Conservation (phyloP, 1,140 invertebrate genomes). For the Bombus sylvicola region DNA sequence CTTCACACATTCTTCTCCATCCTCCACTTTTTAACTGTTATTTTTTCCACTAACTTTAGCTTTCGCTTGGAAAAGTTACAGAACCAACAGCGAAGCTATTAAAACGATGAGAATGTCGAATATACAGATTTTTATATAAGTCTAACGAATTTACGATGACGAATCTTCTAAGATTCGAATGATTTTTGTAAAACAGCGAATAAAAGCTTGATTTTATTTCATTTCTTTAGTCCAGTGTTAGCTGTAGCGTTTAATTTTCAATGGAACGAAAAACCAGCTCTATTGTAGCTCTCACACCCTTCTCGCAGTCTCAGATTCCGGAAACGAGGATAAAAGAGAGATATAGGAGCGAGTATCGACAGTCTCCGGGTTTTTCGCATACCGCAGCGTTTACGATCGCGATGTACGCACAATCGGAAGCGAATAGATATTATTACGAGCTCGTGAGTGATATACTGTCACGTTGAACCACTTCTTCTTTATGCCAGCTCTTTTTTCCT, state of each 20-base stretch:
- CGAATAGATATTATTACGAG: constrained; percentile 66
- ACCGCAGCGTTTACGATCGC: constrained; percentile 39
- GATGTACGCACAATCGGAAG: constrained; percentile 55
- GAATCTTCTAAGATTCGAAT: neutral
- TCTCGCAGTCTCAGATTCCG: constrained; percentile 51
- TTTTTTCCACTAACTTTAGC: too few relatives aligned
- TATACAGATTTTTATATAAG: too few relatives aligned
- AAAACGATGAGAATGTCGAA: too few relatives aligned
- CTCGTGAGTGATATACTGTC: constrained; percentile 56
- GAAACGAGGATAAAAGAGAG: constrained; percentile 72
- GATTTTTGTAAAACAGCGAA: neutral
- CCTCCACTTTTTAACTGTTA: too few relatives aligned
- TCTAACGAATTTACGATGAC: too few relatives aligned
- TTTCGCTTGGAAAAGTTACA: too few relatives aligned
- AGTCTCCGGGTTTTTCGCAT: constrained; percentile 12
- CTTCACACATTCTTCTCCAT: too few relatives aligned
- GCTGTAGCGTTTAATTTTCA: neutral
- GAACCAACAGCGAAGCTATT: too few relatives aligned
- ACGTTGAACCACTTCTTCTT: constrained; percentile 36
- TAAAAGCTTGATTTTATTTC: too few relatives aligned
- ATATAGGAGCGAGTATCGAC: constrained; percentile 20
- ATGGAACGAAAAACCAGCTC: neutral
- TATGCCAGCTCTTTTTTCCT: constrained; percentile 43
- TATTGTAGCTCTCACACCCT: neutral
- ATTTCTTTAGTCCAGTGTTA: too few relatives aligned